A percentile compares a stretch with the other conserved stretches of the same genome.
Conservation (phyloP, 2,797 vertebrate species). For the Simalia tracyae region DNA sequence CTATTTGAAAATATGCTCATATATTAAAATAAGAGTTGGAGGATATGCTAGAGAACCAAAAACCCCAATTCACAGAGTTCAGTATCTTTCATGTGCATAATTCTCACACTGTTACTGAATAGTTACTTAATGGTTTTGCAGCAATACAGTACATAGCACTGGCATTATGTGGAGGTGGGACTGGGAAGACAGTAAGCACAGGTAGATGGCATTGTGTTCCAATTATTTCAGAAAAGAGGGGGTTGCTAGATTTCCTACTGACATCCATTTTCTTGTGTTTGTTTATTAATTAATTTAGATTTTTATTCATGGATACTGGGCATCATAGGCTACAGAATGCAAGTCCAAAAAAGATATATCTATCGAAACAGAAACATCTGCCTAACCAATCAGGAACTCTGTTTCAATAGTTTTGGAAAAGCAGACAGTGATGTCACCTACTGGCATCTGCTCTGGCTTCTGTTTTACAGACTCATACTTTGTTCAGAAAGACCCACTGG, state of each 20-base stretch:
- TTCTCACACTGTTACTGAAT: background rate
- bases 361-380: background rate
- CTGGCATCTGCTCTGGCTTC: background rate
- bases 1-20: background rate
- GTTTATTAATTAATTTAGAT: background rate
- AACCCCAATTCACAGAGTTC: background rate
- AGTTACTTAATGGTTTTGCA: background rate
- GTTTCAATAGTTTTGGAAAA: background rate
- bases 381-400: background rate
- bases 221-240: background rate
- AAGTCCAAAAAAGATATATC: background rate
- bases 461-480: conserved; percentile 15
- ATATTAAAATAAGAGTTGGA: background rate
- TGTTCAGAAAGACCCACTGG: background rate
- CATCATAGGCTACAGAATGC: background rate
- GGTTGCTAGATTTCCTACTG: background rate
- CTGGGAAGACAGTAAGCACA: background rate
- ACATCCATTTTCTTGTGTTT: background rate
- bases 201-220: background rate
- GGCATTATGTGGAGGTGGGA: background rate
- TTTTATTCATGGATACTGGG: background rate
- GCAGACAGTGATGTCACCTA: background rate
- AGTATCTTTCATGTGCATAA: background rate
- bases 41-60: background rate
- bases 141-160: background rate